A percentile compares a stretch with the other conserved stretches of the same genome.
These are phyloP conservation scores for human DNA, from an alignment of 2,113 vertebrate genomes.

Conservation along the genomic window GRCh38 chr20:32777501-32778000, in stretches of 20 bases:
- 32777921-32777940: neutral
- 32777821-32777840: neutral
- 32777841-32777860: neutral
- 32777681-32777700: neutral
- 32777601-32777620: neutral
- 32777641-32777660: neutral
- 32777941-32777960: neutral
- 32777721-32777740: neutral
- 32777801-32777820: neutral
- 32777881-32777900: neutral
- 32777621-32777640: neutral
- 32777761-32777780: neutral
- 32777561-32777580: neutral
- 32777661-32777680: neutral
- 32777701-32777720: conserved; percentile 50
- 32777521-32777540: neutral
- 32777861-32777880: neutral
- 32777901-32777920: neutral
- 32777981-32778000: neutral
- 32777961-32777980: neutral
- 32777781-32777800: neutral
- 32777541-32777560: neutral
- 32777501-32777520: neutral
- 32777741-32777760: neutral
- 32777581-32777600: neutral